Evolutionary conservation across 2,113 vertebrate species (phyloP), one percentile per base, ranked within the genome.

Genomic region (Oxyura jamaicensis): DNA sequence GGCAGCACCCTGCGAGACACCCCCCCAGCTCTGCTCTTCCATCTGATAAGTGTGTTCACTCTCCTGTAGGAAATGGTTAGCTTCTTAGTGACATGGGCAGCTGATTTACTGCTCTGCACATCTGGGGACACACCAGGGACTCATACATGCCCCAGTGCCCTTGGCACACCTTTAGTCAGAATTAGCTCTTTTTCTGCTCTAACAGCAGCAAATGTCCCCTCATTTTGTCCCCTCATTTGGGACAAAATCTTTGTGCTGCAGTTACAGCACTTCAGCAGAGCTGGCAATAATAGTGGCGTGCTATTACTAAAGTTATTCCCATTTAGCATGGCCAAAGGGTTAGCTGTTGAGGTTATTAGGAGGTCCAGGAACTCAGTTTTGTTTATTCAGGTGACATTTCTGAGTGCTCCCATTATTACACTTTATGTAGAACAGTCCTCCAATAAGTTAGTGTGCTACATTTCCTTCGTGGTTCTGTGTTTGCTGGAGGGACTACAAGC

Each of bases 11-110:
- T 14, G n/a, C 20, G 6, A 79, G 6, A 16, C 44, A 10, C 31
- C n/a, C 63, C 19, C 16, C 26, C 10, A 39, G 13, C 10, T 52
- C 11, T 56, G 22, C 15, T 55, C 8, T 65, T 52, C 36, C 18
- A 28, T 17, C 39, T 66, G 22, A 13, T 75, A 55, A 11, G 41
- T 71, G n/a, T 48, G 7, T 42, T 28, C 14, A 74, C 31, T 42
- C 7, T 39, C 23, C 14, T 67, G 3, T 25, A 13, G 19, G 0
- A 5, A 3, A 3, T 31, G 18, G 21, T 59, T 52, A 41, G 36
- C 74, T 55, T 11, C 0, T 0, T 5, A 6, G 55, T 58, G 8
- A 10, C 5, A 1, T 1, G 15, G 41, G n/a, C 21, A 68, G 10
- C 46, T 50, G 22, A 69, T 35, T 31, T 81, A 20, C 42, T 56